These are phyloP conservation scores for Columba guinea DNA, from an alignment of 2,797 vertebrate genomes.

Conservation along the genomic window DNA sequence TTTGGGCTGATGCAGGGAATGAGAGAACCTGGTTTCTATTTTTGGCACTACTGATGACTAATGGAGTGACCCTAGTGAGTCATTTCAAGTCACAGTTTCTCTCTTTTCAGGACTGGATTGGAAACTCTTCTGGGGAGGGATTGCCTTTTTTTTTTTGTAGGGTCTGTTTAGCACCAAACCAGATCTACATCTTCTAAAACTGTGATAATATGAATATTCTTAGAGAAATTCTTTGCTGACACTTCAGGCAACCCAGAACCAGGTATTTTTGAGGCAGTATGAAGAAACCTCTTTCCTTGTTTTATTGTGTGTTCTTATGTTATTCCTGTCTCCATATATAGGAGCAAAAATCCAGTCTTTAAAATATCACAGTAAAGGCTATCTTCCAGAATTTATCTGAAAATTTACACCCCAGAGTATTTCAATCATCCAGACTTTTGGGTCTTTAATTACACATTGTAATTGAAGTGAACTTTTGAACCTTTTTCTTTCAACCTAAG, in stretches of 20 bases:
- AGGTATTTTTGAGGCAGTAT: neutral
- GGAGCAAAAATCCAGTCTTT: neutral
- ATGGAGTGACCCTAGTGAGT: conserved; percentile 10
- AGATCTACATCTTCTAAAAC: neutral
- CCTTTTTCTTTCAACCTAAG: neutral
- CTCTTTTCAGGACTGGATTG: neutral
- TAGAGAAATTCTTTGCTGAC: neutral
- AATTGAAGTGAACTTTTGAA: conserved; percentile 51
- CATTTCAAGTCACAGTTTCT: neutral
- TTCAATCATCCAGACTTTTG: conserved; percentile 3
- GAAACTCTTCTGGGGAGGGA: neutral
- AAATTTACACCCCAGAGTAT: conserved; percentile 15
- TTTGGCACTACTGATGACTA: conserved; percentile 16
- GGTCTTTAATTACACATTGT: conserved; percentile 44
- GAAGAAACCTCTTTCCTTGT: neutral
- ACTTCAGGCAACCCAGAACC: neutral
- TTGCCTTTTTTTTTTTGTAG: neutral
- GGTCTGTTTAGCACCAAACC: neutral
- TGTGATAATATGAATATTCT: neutral
- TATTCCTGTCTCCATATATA: neutral
- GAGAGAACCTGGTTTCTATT: conserved; percentile 36
- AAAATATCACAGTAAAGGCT: neutral
- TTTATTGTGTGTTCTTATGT: neutral
- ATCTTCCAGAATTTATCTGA: neutral
- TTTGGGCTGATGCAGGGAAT: neutral